A percentile compares a stretch with the other conserved stretches of the same genome.
Conservation (phyloP, 2,113 vertebrate species). For the Myocastor coypus region DNA sequence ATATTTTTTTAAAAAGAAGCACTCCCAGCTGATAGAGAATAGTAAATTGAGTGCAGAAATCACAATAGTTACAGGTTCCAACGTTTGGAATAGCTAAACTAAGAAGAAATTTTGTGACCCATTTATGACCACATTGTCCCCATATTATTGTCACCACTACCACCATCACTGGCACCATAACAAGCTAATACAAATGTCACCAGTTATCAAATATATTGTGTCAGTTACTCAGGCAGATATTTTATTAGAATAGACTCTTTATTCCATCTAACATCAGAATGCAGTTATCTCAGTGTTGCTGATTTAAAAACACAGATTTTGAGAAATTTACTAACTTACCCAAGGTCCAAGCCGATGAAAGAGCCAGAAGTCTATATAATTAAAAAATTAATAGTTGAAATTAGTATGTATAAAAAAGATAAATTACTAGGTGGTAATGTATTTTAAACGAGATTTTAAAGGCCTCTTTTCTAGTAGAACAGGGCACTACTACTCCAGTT, state of each 20-base stretch:
- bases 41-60: constrained; percentile 30
- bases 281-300: neutral
- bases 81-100: neutral
- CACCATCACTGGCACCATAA: neutral
- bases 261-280: neutral
- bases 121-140: neutral
- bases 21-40: neutral
- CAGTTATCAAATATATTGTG: constrained; percentile 22
- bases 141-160: neutral
- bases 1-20: constrained; percentile 67
- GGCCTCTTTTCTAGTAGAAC: neutral
- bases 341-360: neutral
- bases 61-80: neutral
- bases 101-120: constrained; percentile 3
- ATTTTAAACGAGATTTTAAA: neutral
- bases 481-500: neutral
- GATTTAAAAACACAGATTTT: neutral
- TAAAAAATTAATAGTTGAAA: neutral
- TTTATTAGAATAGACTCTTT: neutral
- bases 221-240: constrained; percentile 25
- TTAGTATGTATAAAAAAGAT: neutral
- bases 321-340: neutral
- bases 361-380: neutral
- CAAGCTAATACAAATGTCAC: neutral
- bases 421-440: neutral